Conservation (phyloP, 2,797 vertebrate species). For the Melanotaenia pygmaea region DNA sequence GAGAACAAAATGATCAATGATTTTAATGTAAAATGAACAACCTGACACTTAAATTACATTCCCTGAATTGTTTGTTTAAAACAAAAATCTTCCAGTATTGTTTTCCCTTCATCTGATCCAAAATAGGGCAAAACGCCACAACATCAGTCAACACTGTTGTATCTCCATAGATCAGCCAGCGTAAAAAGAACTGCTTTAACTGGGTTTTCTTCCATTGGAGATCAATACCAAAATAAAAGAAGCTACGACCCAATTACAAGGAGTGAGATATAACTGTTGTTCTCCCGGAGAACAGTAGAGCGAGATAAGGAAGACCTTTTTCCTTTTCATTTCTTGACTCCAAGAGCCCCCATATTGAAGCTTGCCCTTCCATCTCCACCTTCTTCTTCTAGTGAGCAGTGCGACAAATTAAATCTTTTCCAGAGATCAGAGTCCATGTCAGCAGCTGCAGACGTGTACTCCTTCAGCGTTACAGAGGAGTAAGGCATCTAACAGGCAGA, state of each 20-base stretch:
- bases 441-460: constrained; percentile 1
- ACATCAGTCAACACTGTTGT: constrained; percentile 30
- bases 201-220: constrained; percentile 37
- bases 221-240: constrained; percentile 62
- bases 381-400: constrained; percentile 7
- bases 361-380: constrained; percentile 33
- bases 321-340: constrained; percentile 39
- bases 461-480: not conserved
- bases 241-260: constrained; percentile 56
- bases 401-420: constrained; percentile 51
- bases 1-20: not conserved
- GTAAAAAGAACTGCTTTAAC: constrained; percentile 20
- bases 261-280: constrained; percentile 36
- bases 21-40: not conserved
- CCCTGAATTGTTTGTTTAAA: not conserved
- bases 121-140: constrained; percentile 18
- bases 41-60: not conserved
- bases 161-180: constrained; percentile 27
- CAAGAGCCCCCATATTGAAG: constrained; percentile 11
- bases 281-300: constrained; percentile 24
- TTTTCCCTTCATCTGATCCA: constrained; percentile 11
- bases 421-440: constrained; percentile 22
- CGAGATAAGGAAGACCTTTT: constrained; percentile 48
- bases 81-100: not conserved
- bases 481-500: constrained; percentile 22